Percentiles rank a stretch among this genome's conserved stretches.
Conservation (phyloP, 2,888 invertebrate genomes). For the Oegoconia quadripuncta region DNA sequence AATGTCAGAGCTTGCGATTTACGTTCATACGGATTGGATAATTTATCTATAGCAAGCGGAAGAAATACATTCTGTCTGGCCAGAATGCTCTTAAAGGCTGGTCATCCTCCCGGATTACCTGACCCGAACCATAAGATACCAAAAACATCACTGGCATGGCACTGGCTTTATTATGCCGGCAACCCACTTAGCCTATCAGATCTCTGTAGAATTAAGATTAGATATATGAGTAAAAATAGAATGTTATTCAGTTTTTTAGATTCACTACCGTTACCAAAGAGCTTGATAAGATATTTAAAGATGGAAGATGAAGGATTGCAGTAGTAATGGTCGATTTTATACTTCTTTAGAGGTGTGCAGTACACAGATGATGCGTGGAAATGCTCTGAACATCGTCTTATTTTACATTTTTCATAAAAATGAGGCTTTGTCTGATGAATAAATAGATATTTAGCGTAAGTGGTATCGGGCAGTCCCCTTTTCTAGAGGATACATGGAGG, state of each 20-base stretch:
- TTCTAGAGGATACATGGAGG: too few relatives aligned
- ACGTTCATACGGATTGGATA: conserved; percentile 75
- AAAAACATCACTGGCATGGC: conserved; percentile 40
- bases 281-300: conserved; percentile 78
- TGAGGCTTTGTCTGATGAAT: too few relatives aligned
- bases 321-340: not conserved
- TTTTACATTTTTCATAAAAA: too few relatives aligned
- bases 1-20: conserved; percentile 81
- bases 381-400: too few relatives aligned
- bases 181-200: conserved; percentile 75
- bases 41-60: conserved; percentile 74
- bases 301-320: conserved; percentile 67
- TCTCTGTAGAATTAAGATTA: conserved; percentile 77
- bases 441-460: too few relatives aligned
- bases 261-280: conserved; percentile 74
- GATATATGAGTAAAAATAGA: conserved; percentile 42
- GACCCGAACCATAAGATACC: conserved; percentile 25
- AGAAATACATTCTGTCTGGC: conserved; percentile 46
- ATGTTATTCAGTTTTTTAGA: conserved; percentile 55
- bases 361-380: too few relatives aligned
- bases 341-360: too few relatives aligned
- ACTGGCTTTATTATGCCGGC: conserved; percentile 60
- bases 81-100: conserved; percentile 61
- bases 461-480: too few relatives aligned
- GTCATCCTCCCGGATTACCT: conserved; percentile 38